Evolutionary conservation across 2,888 invertebrate genomes (phyloP), one percentile per base, ranked within the genome.

Genomic region (Tenthredo amoena): DNA sequence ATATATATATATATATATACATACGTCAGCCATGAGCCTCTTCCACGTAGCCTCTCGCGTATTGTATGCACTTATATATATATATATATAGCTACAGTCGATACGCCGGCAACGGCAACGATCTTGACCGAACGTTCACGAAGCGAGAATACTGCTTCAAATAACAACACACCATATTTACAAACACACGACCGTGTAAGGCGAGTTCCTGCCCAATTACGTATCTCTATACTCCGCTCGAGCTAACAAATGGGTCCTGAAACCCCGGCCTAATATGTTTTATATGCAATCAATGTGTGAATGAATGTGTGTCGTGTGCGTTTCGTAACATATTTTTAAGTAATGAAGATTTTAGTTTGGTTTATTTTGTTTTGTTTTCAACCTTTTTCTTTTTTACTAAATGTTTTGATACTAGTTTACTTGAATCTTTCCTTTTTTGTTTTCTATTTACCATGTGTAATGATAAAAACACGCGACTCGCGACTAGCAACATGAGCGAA

Each of bases 141-240:
- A 91, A 90, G 85, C 82, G 37, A 83, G 83, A 47, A 83, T 47
- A 76, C 76, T 68, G 85, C 84, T 85, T 86, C 82, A 84, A 87
- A 86, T 86, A 90, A 89, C 89, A 90, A 89, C 89, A 87, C 87
- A 87, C 87, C 86, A 87, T 92, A 93, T 92, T 93, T 93, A 93
- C 92, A 92, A 92, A 93, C 91, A 93, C 90, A 93, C 90, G 88
- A 88, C 91, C 92, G 90, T 91, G 90, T 90, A 91, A 88, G 91
- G 90, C 89, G 87, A 89, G 90, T 89, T 88, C 88, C 88, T 88
- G 88, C 87, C 89, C 90, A 89, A 91, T 91, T 90, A 89, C 87
- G 88, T 87, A 84, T 84, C 34, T 68, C 68, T 68, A 83, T 83
- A 83, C 68, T 83, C 34, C 31, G 71, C 31, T 31, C 68, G 31